Base-by-base conservation (phyloP, 2,888 invertebrate species). In the Chromoteleia sp. region DNA sequence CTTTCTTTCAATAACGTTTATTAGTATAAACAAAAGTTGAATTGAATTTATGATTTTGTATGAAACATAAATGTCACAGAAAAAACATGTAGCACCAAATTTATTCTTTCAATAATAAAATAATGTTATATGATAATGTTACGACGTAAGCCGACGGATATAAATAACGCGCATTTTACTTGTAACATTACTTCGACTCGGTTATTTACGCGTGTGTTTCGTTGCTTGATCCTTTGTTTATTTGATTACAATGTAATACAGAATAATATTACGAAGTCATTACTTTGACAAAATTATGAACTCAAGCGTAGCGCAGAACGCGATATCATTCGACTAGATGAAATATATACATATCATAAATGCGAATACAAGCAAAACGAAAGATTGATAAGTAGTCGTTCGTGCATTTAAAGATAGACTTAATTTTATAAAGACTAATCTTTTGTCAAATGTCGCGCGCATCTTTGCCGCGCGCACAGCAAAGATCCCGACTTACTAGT, bases 371-470 rank as follows among this genome's bases (percentile, higher is more conserved):
- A n/a, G n/a, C n/a, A n/a, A n/a, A n/a, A n/a, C n/a, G n/a, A n/a
- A n/a, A n/a, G n/a, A n/a, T n/a, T n/a, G n/a, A n/a, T n/a, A n/a
- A n/a, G n/a, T n/a, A n/a, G n/a, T n/a, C n/a, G n/a, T n/a, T n/a
- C n/a, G n/a, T n/a, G n/a, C n/a, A n/a, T n/a, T n/a, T n/a, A n/a
- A n/a, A n/a, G n/a, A n/a, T n/a, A n/a, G n/a, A n/a, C n/a, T n/a
- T 50, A 63, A 63, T 63, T 65, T 65, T 36, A 65, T 65, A 52
- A 41, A 29, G 36, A 39, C 39, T 54, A 45, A 68, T 56, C 41
- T 36, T 65, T 65, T 33, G 36, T 65, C 41, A 65, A 65, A 17
- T 21, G 29, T 39, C 6, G 25, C 19, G 17, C 8, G 43, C 12
- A 10, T 50, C 25, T 54, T 41, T 43, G 54, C 43, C 5, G n/a